A percentile compares a stretch with the other conserved stretches of the same genome.
Evolutionary conservation across 2,113 vertebrate species (phyloP).

Genomic region (Phrynosoma blainvillii): DNA sequence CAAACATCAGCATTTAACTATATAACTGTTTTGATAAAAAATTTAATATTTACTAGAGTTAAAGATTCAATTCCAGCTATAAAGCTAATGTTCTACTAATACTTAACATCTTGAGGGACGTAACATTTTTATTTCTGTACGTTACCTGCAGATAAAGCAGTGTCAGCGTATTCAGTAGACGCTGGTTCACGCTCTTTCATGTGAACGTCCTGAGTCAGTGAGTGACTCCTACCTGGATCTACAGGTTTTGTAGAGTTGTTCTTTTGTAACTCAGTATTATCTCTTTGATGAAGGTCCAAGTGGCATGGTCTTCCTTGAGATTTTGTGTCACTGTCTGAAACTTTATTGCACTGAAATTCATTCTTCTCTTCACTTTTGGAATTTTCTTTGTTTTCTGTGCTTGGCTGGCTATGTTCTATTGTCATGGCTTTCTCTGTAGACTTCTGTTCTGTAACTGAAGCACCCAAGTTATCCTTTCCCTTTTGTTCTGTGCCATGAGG

Average conservation of each 20-base stretch:
- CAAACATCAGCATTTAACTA: slow-evolving; percentile 67
- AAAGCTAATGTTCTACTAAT: slow-evolving; percentile 65
- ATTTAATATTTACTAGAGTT: slow-evolving; percentile 65
- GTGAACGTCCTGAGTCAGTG: slow-evolving; percentile 87
- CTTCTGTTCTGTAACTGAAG: slow-evolving; percentile 53
- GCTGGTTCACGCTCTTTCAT: slow-evolving; percentile 81
- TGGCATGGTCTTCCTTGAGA: slow-evolving; percentile 93
- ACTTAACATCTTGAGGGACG: slow-evolving; percentile 66
- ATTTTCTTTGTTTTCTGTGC: slow-evolving; percentile 55
- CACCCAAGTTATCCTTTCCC: slow-evolving; percentile 50
- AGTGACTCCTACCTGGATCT: slow-evolving; percentile 83
- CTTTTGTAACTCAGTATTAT: slow-evolving; percentile 80
- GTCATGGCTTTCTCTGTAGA: slow-evolving; percentile 34
- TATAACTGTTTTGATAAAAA: slow-evolving; percentile 60
- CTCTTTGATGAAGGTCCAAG: slow-evolving; percentile 87
- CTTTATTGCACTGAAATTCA: slow-evolving; percentile 66
- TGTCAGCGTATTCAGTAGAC: slow-evolving; percentile 80
- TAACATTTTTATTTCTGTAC: slow-evolving; percentile 88
- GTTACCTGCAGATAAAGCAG: slow-evolving; percentile 96
- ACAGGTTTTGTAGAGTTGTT: slow-evolving; percentile 77
- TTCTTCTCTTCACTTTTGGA: slow-evolving; percentile 38
- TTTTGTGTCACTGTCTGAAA: slow-evolving; percentile 77
- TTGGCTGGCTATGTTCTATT: slow-evolving; percentile 37
- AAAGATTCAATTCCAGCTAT: slow-evolving; percentile 60
- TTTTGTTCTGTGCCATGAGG: slow-evolving; percentile 34